Conservation (phyloP, 2,888 invertebrate species). For the Incurvaria masculella region DNA sequence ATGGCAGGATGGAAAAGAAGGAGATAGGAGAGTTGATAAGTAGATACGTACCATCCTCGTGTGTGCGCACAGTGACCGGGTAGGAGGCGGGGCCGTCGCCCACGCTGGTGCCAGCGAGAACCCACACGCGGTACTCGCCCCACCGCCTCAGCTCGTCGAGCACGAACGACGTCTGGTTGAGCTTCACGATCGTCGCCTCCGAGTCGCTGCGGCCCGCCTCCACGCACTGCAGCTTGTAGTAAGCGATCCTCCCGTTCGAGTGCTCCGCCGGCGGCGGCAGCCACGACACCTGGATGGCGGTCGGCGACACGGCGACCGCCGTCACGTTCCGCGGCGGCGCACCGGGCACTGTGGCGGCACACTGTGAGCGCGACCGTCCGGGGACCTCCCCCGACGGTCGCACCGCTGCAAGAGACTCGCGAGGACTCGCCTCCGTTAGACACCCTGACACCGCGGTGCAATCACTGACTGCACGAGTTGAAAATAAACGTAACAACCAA, state of each 20-base stretch:
- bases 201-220: slow-evolving; percentile 82
- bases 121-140: slow-evolving; percentile 97
- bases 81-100: slow-evolving; percentile 94
- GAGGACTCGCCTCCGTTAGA: slow-evolving; percentile 21
- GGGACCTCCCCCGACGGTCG: neutral
- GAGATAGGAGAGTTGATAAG: slow-evolving; percentile 2
- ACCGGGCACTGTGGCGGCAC: slow-evolving; percentile 80
- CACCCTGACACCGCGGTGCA: slow-evolving; percentile 32
- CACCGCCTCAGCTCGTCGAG: slow-evolving; percentile 90
- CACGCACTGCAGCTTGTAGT: slow-evolving; percentile 92
- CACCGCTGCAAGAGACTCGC: neutral
- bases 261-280: slow-evolving; percentile 87
- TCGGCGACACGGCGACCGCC: slow-evolving; percentile 84
- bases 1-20: too few relatives aligned
- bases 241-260: slow-evolving; percentile 89
- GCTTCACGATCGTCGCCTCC: slow-evolving; percentile 76
- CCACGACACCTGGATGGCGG: slow-evolving; percentile 88
- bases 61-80: slow-evolving; percentile 89
- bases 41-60: slow-evolving; percentile 95
- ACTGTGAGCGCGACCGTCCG: slow-evolving; percentile 21
- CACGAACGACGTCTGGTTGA: slow-evolving; percentile 75
- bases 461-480: slow-evolving; percentile 49
- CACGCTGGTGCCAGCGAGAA: slow-evolving; percentile 92
- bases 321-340: slow-evolving; percentile 94
- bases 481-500: slow-evolving; percentile 30